Conservation (phyloP, 2,113 vertebrate genomes). For the Ursus arctos region DNA sequence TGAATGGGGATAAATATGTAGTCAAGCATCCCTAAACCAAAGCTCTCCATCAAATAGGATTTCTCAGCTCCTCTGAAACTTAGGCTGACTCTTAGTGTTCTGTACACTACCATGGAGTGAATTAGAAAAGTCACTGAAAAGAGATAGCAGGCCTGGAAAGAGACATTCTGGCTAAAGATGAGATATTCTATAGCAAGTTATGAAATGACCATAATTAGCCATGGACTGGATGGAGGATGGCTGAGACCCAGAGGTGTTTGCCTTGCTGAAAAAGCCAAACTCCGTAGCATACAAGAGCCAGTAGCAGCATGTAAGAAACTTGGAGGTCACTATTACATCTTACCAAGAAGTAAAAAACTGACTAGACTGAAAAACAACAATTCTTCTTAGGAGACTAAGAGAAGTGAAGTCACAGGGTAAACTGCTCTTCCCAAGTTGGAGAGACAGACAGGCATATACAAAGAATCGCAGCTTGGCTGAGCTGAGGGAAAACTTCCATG, state of each 20-base stretch:
- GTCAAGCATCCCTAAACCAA: not conserved
- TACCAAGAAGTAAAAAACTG: not conserved
- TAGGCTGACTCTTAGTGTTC: not conserved
- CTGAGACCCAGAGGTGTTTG: not conserved
- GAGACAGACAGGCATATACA: not conserved
- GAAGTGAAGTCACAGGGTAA: not conserved
- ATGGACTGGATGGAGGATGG: not conserved
- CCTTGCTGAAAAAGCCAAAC: not conserved
- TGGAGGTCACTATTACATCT: not conserved
- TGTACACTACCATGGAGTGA: not conserved
- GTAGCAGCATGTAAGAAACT: not conserved
- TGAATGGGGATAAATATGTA: rapidly evolving
- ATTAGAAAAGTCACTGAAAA: not conserved
- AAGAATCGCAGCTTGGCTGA: not conserved
- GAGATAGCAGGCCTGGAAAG: not conserved
- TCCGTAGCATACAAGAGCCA: not conserved
- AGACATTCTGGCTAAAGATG: not conserved
- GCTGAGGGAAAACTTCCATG: not conserved
- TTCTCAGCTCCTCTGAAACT: not conserved
- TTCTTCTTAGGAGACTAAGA: not conserved
- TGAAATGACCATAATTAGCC: not conserved
- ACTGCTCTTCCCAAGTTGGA: not conserved
- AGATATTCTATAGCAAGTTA: not conserved
- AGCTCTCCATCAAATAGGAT: not conserved
- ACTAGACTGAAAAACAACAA: not conserved